A percentile compares a stretch with the other conserved stretches of the same genome.
Conservation (phyloP, 2,888 invertebrate genomes). For the Clostera curtula region DNA sequence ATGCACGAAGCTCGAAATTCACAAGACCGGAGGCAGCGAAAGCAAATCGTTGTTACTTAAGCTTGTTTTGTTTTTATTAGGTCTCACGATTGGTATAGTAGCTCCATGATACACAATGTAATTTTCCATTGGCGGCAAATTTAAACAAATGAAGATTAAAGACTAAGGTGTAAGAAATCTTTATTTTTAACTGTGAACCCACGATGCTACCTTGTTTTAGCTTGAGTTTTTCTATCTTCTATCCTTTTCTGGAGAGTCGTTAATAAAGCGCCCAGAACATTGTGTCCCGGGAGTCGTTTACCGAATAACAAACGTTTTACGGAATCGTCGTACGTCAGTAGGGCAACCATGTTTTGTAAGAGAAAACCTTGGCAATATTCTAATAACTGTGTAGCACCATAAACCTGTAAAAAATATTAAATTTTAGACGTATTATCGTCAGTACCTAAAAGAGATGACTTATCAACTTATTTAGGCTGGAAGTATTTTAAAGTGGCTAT, state of each 20-base stretch:
- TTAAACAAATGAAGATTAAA: too few species aligned
- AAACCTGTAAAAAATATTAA: conserved; percentile 76
- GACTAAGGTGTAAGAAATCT: too few species aligned
- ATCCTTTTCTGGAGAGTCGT: conserved; percentile 87
- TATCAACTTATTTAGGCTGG: too few species aligned
- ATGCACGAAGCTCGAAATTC: too few species aligned
- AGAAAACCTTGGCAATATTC: conserved; percentile 94
- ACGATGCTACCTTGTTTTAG: conserved; percentile 54
- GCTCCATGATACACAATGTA: too few species aligned
- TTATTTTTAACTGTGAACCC: background rate
- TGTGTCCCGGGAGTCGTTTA: conserved; percentile 91
- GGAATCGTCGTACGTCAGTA: conserved; percentile 92
- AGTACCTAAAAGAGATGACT: too few species aligned
- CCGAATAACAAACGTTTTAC: conserved; percentile 91
- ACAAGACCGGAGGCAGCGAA: too few species aligned
- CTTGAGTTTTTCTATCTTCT: conserved; percentile 76
- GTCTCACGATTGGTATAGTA: too few species aligned
- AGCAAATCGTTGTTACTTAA: too few species aligned
- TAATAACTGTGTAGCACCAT: conserved; percentile 88
- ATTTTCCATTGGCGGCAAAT: too few species aligned
- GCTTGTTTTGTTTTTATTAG: too few species aligned
- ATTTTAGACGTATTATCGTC: background rate
- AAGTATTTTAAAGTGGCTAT: too few species aligned
- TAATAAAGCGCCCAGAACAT: conserved; percentile 88
- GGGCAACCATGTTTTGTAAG: conserved; percentile 95